These are phyloP conservation scores for Tribolium castaneum DNA, from an alignment of 1,140 invertebrate species.

Conservation along the genomic window DNA sequence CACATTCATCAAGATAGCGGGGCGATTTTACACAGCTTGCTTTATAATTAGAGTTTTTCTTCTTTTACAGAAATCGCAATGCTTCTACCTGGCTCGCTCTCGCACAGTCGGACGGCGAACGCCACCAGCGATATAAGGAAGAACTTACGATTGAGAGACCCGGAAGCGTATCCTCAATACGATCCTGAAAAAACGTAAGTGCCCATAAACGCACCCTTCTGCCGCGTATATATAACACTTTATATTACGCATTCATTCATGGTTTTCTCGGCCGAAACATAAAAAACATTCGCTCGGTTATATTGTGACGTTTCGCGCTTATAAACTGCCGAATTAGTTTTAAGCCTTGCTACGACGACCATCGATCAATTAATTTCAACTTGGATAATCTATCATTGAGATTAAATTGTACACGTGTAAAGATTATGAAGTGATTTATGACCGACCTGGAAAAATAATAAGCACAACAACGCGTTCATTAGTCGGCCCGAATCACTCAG, in stretches of 20 bases:
- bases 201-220: neutral
- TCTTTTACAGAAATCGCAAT: slow-evolving; percentile 81
- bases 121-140: slow-evolving; percentile 79
- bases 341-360: neutral
- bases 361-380: slow-evolving; percentile 26
- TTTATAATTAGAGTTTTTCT: slow-evolving; percentile 23
- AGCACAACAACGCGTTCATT: neutral
- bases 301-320: slow-evolving; percentile 10
- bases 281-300: slow-evolving; percentile 7
- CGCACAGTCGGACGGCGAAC: slow-evolving; percentile 76
- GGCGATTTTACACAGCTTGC: slow-evolving; percentile 29
- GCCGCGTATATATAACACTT: slow-evolving; percentile 14
- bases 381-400: slow-evolving; percentile 25
- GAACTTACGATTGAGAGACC: slow-evolving; percentile 79
- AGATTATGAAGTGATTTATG: slow-evolving; percentile 27
- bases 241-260: slow-evolving; percentile 22
- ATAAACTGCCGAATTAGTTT: slow-evolving; percentile 14
- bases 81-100: slow-evolving; percentile 79
- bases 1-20: slow-evolving; percentile 47
- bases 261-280: slow-evolving; percentile 5
- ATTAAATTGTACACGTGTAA: slow-evolving; percentile 30
- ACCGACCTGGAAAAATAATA: neutral
- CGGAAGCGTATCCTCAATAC: slow-evolving; percentile 75
- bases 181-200: slow-evolving; percentile 86
- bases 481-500: too few relatives aligned